Conservation (phyloP, 2,797 vertebrate genomes). For the Meda fulgida region DNA sequence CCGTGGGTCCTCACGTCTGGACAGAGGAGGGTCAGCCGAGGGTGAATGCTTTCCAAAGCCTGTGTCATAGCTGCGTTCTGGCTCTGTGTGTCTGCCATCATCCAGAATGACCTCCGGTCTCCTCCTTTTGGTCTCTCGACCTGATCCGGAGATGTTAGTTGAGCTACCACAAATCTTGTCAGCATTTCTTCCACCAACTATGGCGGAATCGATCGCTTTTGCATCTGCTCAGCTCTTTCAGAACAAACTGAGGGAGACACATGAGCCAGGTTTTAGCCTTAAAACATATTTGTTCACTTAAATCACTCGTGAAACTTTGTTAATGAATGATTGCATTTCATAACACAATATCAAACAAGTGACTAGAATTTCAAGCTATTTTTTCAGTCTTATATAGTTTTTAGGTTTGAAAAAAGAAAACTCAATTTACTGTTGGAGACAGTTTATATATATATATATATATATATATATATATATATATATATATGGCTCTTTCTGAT, state of each 20-base stretch:
- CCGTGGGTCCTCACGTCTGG: constrained; percentile 49
- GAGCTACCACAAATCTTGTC: constrained; percentile 43
- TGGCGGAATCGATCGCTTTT: constrained; percentile 20
- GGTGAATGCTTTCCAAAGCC: constrained; percentile 72
- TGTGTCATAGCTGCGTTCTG: constrained; percentile 66
- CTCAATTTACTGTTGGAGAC: not conserved
- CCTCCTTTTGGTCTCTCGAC: constrained; percentile 46
- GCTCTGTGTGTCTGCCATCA: constrained; percentile 58
- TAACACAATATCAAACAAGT: not conserved
- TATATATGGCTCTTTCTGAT: not conserved
- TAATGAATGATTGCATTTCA: not conserved
- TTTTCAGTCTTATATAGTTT: not conserved
- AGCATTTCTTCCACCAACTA: constrained; percentile 21
- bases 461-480: not conserved
- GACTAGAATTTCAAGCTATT: not conserved
- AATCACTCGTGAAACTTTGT: not conserved
- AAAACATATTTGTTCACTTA: not conserved
- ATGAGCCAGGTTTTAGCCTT: not conserved
- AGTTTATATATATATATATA: too few relatives aligned
- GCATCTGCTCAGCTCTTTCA: constrained; percentile 10
- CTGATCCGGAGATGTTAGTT: constrained; percentile 56
- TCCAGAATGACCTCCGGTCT: constrained; percentile 69
- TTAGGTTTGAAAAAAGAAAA: not conserved
- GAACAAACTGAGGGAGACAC: not conserved
- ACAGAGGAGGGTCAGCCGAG: constrained; percentile 69